These are phyloP conservation scores for Eulithis testata DNA, from an alignment of 2,888 invertebrate genomes.

Conservation along the genomic window DNA sequence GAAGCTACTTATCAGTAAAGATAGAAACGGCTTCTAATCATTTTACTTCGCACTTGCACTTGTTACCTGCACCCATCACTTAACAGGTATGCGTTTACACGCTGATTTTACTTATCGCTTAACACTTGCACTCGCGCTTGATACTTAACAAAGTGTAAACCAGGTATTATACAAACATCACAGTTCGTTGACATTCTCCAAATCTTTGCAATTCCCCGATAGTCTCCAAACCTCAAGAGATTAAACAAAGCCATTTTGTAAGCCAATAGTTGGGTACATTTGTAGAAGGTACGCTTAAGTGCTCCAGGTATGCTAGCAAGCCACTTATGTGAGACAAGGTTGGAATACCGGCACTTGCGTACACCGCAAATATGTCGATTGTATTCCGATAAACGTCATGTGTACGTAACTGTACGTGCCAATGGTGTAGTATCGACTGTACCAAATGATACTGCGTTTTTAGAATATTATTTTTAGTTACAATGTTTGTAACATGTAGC, in stretches of 20 bases:
- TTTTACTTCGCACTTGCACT: too few relatives aligned
- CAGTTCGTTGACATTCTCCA: too few relatives aligned
- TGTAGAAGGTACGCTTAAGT: constrained; percentile 14
- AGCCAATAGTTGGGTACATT: constrained; percentile 13
- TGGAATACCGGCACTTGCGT: constrained; percentile 30
- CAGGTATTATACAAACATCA: too few relatives aligned
- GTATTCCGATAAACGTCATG: constrained; percentile 29
- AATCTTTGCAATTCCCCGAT: background rate
- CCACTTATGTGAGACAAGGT: constrained; percentile 36
- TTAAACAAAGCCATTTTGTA: constrained; percentile 29
- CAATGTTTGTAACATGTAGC: too few relatives aligned
- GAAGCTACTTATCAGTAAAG: too few relatives aligned
- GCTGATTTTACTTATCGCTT: too few relatives aligned
- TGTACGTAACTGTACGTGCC: constrained; percentile 25
- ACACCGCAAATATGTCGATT: constrained; percentile 34
- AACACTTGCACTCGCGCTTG: too few relatives aligned
- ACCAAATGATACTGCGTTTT: background rate
- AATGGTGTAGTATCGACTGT: background rate
- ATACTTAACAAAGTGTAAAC: too few relatives aligned
- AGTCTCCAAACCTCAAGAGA: constrained; percentile 16
- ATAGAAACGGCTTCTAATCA: too few relatives aligned
- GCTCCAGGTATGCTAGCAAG: constrained; percentile 26
- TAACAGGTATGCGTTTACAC: too few relatives aligned
- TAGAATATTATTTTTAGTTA: background rate
- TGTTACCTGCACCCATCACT: too few relatives aligned